Conservation (phyloP, 1,140 invertebrate species). For the Panagrolaimus sp. region DNA sequence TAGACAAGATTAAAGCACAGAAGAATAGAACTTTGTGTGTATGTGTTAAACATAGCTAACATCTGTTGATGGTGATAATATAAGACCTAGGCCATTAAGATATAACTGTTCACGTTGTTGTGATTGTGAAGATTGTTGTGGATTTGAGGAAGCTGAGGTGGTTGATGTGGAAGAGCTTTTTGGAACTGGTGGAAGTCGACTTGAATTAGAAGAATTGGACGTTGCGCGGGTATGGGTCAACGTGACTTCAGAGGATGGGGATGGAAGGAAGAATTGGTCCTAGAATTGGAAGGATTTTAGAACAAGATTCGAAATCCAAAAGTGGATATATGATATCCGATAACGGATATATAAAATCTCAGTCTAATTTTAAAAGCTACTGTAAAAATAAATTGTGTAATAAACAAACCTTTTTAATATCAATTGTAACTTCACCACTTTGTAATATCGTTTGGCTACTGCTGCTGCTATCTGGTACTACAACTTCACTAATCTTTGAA, state of each 20-base stretch:
- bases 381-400: slow-evolving; percentile 9
- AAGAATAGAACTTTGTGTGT: too few species aligned
- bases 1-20: too few species aligned
- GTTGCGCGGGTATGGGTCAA: too few species aligned
- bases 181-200: neutral
- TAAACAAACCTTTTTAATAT: slow-evolving; percentile 37
- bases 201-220: neutral
- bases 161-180: neutral
- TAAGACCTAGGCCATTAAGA: neutral
- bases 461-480: neutral
- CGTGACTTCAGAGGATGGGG: too few species aligned
- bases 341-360: too few species aligned
- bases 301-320: too few species aligned
- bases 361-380: neutral
- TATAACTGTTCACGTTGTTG: neutral
- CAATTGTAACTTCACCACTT: slow-evolving; percentile 47
- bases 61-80: neutral
- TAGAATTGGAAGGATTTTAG: neutral
- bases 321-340: too few species aligned
- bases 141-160: neutral
- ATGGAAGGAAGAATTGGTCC: neutral
- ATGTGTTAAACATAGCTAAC: slow-evolving; percentile 10
- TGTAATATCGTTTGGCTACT: slow-evolving; percentile 16
- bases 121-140: neutral
- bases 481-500: neutral